Evolutionary conservation across 2,113 vertebrate species (phyloP).

Genomic region (Pseudonaja textilis): DNA sequence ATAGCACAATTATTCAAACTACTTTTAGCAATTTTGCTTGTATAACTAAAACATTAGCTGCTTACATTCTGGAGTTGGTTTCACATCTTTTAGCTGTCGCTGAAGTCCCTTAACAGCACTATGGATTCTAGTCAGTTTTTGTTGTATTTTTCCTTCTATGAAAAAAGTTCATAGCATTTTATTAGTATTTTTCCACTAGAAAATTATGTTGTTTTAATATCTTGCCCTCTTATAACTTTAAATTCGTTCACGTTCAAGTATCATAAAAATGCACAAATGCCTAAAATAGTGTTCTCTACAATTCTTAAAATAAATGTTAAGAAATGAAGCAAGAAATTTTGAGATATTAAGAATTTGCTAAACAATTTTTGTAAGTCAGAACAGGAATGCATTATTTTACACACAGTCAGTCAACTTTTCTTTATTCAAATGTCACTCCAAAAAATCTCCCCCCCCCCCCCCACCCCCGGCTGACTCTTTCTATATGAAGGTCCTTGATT

Average conservation of each 20-base stretch:
- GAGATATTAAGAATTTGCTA: neutral
- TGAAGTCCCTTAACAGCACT: conserved; percentile 81
- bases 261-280: neutral
- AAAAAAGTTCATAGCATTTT: conserved; percentile 23
- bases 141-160: conserved; percentile 77
- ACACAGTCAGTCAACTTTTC: neutral
- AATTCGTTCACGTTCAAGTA: neutral
- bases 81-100: conserved; percentile 79
- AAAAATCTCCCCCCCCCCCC: neutral
- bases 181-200: neutral
- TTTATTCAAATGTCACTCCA: neutral
- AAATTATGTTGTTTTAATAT: neutral
- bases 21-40: neutral
- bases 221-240: neutral
- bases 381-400: neutral
- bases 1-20: neutral
- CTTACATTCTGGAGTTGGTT: conserved; percentile 84
- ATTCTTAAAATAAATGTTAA: neutral
- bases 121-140: conserved; percentile 82
- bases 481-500: neutral
- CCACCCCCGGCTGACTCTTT: neutral
- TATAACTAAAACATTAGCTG: neutral
- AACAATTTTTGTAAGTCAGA: neutral
- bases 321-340: neutral
- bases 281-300: neutral